Conservation (phyloP, 2,888 invertebrate species). For the Uropetala carovei region DNA sequence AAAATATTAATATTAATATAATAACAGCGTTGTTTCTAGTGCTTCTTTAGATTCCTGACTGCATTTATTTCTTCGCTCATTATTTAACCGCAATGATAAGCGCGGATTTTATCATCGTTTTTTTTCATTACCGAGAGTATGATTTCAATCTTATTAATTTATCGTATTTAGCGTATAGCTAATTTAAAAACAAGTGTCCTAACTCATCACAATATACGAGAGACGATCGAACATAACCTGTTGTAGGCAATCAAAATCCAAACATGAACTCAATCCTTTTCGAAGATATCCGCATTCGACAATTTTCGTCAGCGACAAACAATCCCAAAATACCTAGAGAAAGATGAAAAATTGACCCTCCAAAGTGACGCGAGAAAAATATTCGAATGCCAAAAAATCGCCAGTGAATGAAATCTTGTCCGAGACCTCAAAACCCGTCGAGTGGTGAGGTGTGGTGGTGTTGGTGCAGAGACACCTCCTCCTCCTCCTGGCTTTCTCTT, state of each 20-base stretch:
- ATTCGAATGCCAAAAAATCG: neutral
- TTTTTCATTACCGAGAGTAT: no score
- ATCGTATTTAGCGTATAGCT: no score
- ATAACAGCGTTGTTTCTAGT: no score
- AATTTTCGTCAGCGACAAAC: neutral
- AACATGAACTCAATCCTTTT: neutral
- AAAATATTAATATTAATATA: no score
- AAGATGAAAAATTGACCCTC: conserved; percentile 53
- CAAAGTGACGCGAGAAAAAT: conserved; percentile 29
- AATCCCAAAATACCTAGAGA: neutral
- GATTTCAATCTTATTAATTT: no score
- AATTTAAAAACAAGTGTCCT: no score
- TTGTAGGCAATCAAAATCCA: neutral
- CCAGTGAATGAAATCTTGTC: conserved; percentile 58
- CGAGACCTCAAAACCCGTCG: neutral
- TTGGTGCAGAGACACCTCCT: neutral
- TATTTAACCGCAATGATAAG: no score
- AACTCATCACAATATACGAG: no score
- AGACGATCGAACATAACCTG: neutral
- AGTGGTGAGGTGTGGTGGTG: neutral
- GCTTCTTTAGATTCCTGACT: no score
- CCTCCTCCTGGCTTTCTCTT: conserved; percentile 43
- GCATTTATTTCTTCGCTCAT: no score
- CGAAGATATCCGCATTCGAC: neutral
- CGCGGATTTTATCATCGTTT: no score